phyloP scores from a whole-genome alignment of 2,888 invertebrate species.

The Platycnemis pennipes region DNA sequence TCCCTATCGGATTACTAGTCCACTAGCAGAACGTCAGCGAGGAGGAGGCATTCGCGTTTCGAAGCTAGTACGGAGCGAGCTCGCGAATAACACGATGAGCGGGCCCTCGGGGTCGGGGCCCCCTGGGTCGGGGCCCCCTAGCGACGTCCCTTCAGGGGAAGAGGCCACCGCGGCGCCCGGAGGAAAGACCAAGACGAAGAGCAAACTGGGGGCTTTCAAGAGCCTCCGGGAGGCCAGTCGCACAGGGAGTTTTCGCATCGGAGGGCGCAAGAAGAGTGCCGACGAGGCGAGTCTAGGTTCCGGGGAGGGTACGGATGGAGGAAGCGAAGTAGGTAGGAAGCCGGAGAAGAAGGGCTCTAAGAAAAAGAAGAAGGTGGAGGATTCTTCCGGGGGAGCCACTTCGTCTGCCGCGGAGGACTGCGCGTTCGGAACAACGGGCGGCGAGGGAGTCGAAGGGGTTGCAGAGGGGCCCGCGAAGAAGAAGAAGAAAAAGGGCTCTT shows the following conservation, averaged over 20 bases:
- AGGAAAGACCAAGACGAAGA: constrained; percentile 42
- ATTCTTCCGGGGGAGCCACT: not conserved
- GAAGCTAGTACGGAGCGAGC: not conserved
- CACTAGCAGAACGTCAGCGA: not conserved
- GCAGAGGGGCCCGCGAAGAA: constrained; percentile 43
- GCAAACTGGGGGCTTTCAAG: constrained; percentile 65
- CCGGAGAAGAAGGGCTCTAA: constrained; percentile 31
- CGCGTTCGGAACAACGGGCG: not conserved
- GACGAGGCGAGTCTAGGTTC: constrained; percentile 45
- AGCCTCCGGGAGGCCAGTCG: constrained; percentile 63
- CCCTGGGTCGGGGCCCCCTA: constrained; percentile 17
- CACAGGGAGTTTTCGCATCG: constrained; percentile 45
- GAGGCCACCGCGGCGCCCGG: not conserved
- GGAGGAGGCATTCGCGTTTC: not conserved
- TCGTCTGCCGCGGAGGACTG: constrained; percentile 43
- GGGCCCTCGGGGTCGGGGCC: constrained; percentile 50
- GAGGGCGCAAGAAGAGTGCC: constrained; percentile 3
- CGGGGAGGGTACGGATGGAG: constrained; percentile 6
- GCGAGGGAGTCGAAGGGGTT: constrained; percentile 34
- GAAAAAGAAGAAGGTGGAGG: constrained; percentile 66
- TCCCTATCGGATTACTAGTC: not conserved
- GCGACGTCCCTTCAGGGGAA: constrained; percentile 58
- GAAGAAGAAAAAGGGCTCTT: constrained; percentile 70
- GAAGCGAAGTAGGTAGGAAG: not conserved
- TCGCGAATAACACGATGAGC: constrained; percentile 15